Base-by-base conservation (phyloP, 2,888 invertebrate genomes). In the Siphlonurus alternatus region DNA sequence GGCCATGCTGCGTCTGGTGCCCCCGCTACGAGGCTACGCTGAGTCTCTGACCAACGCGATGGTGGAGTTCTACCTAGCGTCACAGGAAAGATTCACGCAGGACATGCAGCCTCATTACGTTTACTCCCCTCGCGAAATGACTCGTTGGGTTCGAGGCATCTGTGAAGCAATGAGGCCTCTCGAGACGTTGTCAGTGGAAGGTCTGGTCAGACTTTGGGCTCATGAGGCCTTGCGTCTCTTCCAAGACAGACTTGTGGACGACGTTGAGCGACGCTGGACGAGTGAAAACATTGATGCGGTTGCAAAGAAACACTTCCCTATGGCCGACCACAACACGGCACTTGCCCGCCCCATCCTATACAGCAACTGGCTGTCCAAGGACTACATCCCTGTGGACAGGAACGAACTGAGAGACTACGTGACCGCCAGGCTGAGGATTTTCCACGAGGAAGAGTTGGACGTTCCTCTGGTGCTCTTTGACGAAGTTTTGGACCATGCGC, bases 61-160 rank as follows among this genome's bases (percentile, higher is more conserved):
- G 99, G 99, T 99, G 15, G 95, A 96, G 74, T 92, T 99, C 74
- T 99, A 98, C 79, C 81, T 98, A 63, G 85, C 89, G 3, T 97
- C 97, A 2, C 98, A 99, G 79, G 98, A 98, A 75, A 83, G 89
- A 63, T 99, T 99, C 77, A 99, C 99, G 0, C 98, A 98, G 77
- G 99, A 99, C 76, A 98, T 98, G 94, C 99, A 99, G 76, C 99
- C 99, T 1, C 99, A 99, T 77, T 99, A 99, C 76, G 97, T 99
- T 0, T 99, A 99, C 79, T 97, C 97, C 65, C 99, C 99, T 10
- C 83, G 93, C 72, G 99, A 99, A 79, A 93, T 99, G 94, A 99
- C 99, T 0, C 81, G 99, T 73, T 99, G 99, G 99, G 98, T 99
- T 64, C 84, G 99, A 67, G 99, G 99, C 68, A 99, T 99, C 70